These are phyloP conservation scores for Pteruthius melanotis DNA, from an alignment of 2,113 vertebrate species.

Conservation along the genomic window DNA sequence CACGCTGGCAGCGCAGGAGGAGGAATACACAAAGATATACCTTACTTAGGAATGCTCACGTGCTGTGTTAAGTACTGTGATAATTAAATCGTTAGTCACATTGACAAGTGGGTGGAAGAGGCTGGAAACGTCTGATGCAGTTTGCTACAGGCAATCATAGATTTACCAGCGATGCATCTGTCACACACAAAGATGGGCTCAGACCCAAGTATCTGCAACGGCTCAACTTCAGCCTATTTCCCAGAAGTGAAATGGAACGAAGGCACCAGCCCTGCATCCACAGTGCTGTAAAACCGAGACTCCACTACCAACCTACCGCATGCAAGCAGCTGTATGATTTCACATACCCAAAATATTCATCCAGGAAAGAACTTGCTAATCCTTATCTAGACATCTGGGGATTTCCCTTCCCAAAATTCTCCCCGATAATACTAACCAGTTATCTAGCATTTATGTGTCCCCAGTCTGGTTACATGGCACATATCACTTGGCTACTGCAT, in stretches of 20 bases:
- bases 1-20: background rate
- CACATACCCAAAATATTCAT: background rate
- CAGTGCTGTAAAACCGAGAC: background rate
- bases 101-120: slow-evolving; percentile 41
- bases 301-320: background rate
- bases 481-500: background rate
- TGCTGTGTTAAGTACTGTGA: background rate
- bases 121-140: slow-evolving; percentile 5
- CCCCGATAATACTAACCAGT: background rate
- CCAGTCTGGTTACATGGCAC: background rate
- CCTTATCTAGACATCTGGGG: background rate
- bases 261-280: background rate
- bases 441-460: background rate
- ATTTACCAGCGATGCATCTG: background rate
- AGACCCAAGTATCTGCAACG: slow-evolving; percentile 16
- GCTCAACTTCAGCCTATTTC: slow-evolving; percentile 14
- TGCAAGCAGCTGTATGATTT: background rate
- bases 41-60: slow-evolving; percentile 6
- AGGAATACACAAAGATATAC: background rate
- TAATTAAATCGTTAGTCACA: slow-evolving; percentile 53
- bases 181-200: slow-evolving; percentile 20
- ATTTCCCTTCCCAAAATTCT: slow-evolving; percentile 3
- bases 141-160: slow-evolving; percentile 26
- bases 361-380: background rate
- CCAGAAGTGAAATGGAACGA: background rate